phyloP scores from a whole-genome alignment of 1,140 invertebrate species.

The Ceratosolen solmsi region DNA sequence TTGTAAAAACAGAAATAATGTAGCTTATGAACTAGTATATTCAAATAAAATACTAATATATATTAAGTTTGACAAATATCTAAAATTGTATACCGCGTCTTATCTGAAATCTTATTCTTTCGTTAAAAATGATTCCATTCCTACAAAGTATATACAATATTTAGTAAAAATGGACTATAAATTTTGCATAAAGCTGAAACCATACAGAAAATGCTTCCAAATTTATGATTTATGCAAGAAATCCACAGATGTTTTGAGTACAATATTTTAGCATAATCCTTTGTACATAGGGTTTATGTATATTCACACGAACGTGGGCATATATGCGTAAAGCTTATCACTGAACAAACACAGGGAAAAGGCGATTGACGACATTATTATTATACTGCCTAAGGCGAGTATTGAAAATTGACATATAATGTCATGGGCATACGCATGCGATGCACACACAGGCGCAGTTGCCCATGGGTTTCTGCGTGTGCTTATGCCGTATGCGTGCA shows the following conservation, averaged over 20 bases:
- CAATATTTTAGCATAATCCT: constrained; percentile 37
- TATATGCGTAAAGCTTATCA: constrained; percentile 36
- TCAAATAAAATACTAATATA: no score
- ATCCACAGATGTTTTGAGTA: constrained; percentile 15
- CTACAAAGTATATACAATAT: no score
- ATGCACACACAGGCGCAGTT: not conserved
- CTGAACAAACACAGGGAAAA: constrained; percentile 22
- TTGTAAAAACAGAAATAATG: no score
- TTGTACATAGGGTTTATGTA: constrained; percentile 26
- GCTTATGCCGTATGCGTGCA: not conserved
- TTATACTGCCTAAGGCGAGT: constrained; percentile 34
- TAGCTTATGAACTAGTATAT: no score
- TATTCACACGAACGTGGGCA: constrained; percentile 45
- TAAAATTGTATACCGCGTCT: no score
- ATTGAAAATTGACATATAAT: constrained; percentile 16
- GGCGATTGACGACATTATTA: constrained; percentile 22
- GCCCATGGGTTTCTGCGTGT: not conserved
- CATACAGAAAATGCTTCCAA: not conserved
- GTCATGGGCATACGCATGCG: not conserved
- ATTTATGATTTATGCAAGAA: not conserved
- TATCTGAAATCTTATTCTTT: no score
- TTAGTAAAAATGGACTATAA: no score
- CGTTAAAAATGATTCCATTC: no score
- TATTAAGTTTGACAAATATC: no score
- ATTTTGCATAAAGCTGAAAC: not conserved